Conservation (phyloP, 1,140 invertebrate species). For the Delia radicum region DNA sequence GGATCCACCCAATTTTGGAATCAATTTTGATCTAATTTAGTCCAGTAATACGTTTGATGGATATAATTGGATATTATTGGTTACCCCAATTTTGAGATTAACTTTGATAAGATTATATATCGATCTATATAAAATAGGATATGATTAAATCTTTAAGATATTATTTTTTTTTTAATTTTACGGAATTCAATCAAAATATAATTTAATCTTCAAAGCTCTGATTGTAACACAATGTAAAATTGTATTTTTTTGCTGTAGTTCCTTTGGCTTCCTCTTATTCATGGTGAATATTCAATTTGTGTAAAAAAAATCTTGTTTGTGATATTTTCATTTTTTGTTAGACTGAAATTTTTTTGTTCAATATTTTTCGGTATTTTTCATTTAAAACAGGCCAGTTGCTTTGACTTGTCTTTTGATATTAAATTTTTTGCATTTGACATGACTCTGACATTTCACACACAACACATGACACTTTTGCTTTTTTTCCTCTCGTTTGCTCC, state of each 20-base stretch:
- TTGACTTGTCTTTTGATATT: constrained; percentile 43
- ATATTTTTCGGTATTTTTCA: too few species aligned
- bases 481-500: neutral
- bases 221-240: neutral
- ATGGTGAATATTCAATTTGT: constrained; percentile 7
- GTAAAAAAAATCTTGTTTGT: neutral
- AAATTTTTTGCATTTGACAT: constrained; percentile 21
- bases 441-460: constrained; percentile 17
- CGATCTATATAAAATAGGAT: too few species aligned
- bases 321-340: constrained; percentile 34
- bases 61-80: too few species aligned
- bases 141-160: too few species aligned
- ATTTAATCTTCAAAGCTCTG: too few species aligned
- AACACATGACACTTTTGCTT: constrained; percentile 12
- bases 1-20: too few species aligned
- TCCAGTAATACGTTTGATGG: too few species aligned
- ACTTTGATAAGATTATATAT: too few species aligned
- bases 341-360: constrained; percentile 41
- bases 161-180: too few species aligned
- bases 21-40: too few species aligned
- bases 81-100: too few species aligned
- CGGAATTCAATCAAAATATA: too few species aligned
- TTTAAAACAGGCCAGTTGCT: constrained; percentile 37
- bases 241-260: neutral
- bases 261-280: neutral